Evolutionary conservation across 1,140 invertebrate genomes (phyloP).

Genomic region (Drosophila funebris): DNA sequence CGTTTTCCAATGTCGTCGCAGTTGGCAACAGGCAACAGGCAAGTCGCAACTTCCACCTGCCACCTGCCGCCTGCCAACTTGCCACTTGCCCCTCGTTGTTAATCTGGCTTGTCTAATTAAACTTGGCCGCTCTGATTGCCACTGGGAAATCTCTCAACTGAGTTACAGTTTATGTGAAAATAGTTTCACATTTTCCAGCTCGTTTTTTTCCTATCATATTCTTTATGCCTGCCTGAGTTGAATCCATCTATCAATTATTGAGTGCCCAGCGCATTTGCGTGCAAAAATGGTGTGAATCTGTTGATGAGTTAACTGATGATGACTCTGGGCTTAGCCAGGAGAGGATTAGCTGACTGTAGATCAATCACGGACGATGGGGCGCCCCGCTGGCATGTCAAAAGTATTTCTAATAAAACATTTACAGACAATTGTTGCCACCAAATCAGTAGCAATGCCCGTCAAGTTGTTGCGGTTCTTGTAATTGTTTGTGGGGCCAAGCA

Average conservation of each 20-base stretch:
- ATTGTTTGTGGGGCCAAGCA: slow-evolving; percentile 14
- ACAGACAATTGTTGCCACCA: slow-evolving; percentile 61
- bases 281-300: slow-evolving; percentile 78
- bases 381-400: slow-evolving; percentile 55
- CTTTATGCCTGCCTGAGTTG: slow-evolving; percentile 15
- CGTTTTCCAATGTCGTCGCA: slow-evolving; percentile 51
- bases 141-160: slow-evolving; percentile 69
- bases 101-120: slow-evolving; percentile 63
- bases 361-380: slow-evolving; percentile 15
- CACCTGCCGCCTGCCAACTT: slow-evolving; percentile 29
- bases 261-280: slow-evolving; percentile 65
- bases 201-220: slow-evolving; percentile 55
- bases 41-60: slow-evolving; percentile 12
- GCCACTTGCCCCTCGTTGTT: slow-evolving; percentile 4
- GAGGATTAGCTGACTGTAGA: slow-evolving; percentile 15
- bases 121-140: slow-evolving; percentile 73
- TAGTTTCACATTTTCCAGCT: slow-evolving; percentile 65
- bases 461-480: slow-evolving; percentile 17
- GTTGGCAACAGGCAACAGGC: slow-evolving; percentile 19
- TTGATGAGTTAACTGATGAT: slow-evolving; percentile 59
- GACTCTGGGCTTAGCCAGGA: neutral
- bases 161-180: slow-evolving; percentile 72
- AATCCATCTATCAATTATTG: slow-evolving; percentile 41
- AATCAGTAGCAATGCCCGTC: slow-evolving; percentile 18
- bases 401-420: slow-evolving; percentile 76